Evolutionary conservation across 2,113 vertebrate genomes (phyloP).

Genomic region (Carettochelys insculpta): DNA sequence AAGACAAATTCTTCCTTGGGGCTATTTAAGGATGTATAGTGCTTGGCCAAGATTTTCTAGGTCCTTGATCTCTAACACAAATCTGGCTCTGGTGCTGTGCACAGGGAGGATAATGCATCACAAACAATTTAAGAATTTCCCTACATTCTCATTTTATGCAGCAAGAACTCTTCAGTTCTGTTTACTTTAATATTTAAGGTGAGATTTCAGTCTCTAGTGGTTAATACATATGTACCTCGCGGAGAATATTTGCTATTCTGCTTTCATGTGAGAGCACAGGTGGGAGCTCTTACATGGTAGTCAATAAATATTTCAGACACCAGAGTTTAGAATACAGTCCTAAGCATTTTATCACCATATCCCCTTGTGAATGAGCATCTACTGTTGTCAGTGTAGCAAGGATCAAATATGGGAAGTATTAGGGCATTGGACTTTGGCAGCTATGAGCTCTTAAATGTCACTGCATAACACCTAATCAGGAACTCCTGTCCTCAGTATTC

Average conservation of each 20-base stretch:
- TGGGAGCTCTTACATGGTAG: slow-evolving; percentile 25
- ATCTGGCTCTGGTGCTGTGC: not conserved
- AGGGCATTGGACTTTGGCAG: slow-evolving; percentile 48
- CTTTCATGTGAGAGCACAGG: slow-evolving; percentile 6
- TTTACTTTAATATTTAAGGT: not conserved
- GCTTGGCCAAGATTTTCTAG: not conserved
- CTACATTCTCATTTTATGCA: not conserved
- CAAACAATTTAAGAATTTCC: not conserved
- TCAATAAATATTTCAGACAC: slow-evolving; percentile 13
- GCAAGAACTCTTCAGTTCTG: not conserved
- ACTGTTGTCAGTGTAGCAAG: not conserved
- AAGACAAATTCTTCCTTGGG: not conserved
- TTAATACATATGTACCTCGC: slow-evolving; percentile 27
- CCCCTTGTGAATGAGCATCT: not conserved
- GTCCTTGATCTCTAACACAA: not conserved
- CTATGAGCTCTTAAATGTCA: slow-evolving; percentile 54
- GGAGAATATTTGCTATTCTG: not conserved
- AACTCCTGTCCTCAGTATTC: slow-evolving; percentile 60
- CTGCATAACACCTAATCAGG: slow-evolving; percentile 14
- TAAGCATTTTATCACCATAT: not conserved
- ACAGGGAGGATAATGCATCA: not conserved
- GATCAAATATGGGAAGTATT: slow-evolving; percentile 52
- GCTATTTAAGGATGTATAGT: not conserved
- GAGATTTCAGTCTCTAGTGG: not conserved
- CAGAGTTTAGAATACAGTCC: slow-evolving; percentile 26